These are phyloP conservation scores for Phengaris arion DNA, from an alignment of 2,888 invertebrate species.

Conservation along the genomic window DNA sequence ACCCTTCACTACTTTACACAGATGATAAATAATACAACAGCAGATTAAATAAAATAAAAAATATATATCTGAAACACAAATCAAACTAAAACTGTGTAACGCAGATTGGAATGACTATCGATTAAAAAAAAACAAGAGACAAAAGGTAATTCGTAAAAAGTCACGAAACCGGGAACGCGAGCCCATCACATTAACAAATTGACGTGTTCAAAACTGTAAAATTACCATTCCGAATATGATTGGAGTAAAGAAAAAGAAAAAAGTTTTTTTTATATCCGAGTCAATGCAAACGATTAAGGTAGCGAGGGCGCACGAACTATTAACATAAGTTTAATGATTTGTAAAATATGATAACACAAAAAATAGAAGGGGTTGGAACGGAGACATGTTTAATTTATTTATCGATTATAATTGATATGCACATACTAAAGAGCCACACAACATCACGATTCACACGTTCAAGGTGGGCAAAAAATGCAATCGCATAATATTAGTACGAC, in stretches of 20 bases:
- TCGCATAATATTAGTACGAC: neutral
- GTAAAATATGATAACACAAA: slow-evolving; percentile 45
- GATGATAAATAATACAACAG: neutral
- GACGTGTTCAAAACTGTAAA: slow-evolving; percentile 77
- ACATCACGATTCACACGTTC: neutral
- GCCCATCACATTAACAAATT: slow-evolving; percentile 70
- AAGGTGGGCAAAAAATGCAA: neutral
- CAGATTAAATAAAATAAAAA: neutral
- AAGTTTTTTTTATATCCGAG: slow-evolving; percentile 46
- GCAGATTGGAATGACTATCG: slow-evolving; percentile 47
- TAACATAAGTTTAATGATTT: slow-evolving; percentile 62
- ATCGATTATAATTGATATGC: slow-evolving; percentile 7
- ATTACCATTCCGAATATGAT: slow-evolving; percentile 68
- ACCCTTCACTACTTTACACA: neutral
- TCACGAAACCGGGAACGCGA: slow-evolving; percentile 60
- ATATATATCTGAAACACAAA: neutral
- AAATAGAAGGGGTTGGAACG: slow-evolving; percentile 23
- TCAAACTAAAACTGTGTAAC: neutral
- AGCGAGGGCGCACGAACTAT: slow-evolving; percentile 55
- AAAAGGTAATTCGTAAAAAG: slow-evolving; percentile 59
- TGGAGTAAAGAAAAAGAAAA: slow-evolving; percentile 39
- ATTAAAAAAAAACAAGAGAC: slow-evolving; percentile 44
- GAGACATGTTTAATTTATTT: neutral
- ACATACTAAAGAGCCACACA: neutral
- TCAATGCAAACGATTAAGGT: slow-evolving; percentile 42